These are phyloP conservation scores for Diprion similis DNA, from an alignment of 1,140 invertebrate genomes.

Conservation along the genomic window DNA sequence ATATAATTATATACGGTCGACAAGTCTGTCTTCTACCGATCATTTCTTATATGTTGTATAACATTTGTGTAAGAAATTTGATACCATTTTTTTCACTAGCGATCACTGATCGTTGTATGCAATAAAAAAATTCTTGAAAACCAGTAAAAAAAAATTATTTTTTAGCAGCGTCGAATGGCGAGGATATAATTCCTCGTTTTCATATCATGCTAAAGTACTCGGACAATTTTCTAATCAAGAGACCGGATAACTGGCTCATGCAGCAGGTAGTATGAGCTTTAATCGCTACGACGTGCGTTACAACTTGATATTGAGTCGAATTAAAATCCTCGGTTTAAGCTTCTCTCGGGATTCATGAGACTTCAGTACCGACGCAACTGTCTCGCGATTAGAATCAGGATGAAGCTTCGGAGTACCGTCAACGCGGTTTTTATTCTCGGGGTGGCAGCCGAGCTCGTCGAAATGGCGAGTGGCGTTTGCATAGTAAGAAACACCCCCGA, in stretches of 20 bases:
- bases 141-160: slow-evolving; percentile 3
- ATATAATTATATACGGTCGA: no score
- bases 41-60: not conserved
- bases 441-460: not conserved
- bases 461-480: not conserved
- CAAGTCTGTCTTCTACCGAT: not conserved
- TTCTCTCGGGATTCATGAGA: not conserved
- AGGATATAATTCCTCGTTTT: slow-evolving; percentile 1
- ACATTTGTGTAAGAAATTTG: slow-evolving; percentile 8
- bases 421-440: not conserved
- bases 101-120: not conserved
- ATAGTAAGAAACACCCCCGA: not conserved
- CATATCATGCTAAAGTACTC: no score
- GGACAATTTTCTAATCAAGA: no score
- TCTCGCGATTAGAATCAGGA: not conserved
- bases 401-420: not conserved
- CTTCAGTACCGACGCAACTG: not conserved
- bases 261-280: no score
- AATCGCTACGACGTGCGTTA: no score
- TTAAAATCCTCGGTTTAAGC: not conserved
- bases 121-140: slow-evolving; percentile 6
- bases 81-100: not conserved
- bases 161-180: not conserved
- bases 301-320: no score
- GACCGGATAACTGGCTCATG: no score